A percentile compares a stretch with the other conserved stretches of the same genome.
These are phyloP conservation scores for Cryptomyrus ogoouensis DNA, from an alignment of 2,113 vertebrate species.

Conservation along the genomic window DNA sequence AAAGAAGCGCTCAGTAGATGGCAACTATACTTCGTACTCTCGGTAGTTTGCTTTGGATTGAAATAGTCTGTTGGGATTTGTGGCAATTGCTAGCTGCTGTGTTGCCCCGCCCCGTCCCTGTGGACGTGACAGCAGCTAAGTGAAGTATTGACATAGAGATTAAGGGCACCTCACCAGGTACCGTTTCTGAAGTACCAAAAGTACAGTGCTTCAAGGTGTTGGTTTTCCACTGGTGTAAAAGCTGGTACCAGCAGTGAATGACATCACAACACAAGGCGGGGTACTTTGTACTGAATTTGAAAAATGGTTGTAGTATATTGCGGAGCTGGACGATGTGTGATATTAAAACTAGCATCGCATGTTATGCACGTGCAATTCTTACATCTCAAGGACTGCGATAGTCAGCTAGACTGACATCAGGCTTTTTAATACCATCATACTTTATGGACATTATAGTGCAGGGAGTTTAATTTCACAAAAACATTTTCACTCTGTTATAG, in stretches of 20 bases:
- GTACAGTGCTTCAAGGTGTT: neutral
- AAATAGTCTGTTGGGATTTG: too few species aligned
- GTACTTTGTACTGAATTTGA: neutral
- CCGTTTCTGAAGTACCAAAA: neutral
- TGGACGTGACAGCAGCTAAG: neutral
- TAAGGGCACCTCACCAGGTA: neutral
- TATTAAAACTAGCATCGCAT: too few species aligned
- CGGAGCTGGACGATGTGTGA: too few species aligned
- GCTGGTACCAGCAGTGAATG: neutral
- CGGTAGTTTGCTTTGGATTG: too few species aligned
- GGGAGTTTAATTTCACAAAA: neutral
- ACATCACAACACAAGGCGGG: neutral
- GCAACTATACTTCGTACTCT: too few species aligned
- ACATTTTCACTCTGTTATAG: neutral
- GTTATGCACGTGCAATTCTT: too few species aligned
- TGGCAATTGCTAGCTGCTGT: too few species aligned
- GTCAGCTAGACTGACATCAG: too few species aligned
- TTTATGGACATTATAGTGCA: neutral
- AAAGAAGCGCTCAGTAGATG: too few species aligned
- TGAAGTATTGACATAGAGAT: neutral
- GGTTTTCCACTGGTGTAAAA: neutral
- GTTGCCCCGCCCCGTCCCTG: too few species aligned
- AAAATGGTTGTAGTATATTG: neutral
- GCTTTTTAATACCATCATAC: neutral
- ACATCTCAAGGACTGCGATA: too few species aligned